Evolutionary conservation across 1,140 invertebrate species (phyloP), one percentile per base, ranked within the genome.

Genomic region (Dermatophagoides farinae): DNA sequence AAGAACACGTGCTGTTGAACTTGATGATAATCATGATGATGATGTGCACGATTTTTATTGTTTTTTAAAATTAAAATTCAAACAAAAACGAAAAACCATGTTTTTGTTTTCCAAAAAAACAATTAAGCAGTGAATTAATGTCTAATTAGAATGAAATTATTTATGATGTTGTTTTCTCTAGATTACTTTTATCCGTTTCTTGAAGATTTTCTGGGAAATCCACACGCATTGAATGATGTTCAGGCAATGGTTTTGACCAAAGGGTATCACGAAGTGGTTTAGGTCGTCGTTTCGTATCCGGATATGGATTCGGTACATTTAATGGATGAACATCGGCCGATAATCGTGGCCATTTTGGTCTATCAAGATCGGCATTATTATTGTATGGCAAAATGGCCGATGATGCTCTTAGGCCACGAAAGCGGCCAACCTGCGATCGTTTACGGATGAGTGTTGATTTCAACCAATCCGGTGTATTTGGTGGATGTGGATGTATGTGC

Each of bases 391-490:
- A 23, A 14, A 60, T 40, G n/a, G 65, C 64, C 14, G 67, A 67
- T 47, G 62, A 52, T n/a, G 65, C 64, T 40, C 66, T 61, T 11
- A 73, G 58, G 58, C 68, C 66, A 61, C 67, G 65, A 62, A 63
- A 73, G 52, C 68, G 67, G 41, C 71, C 71, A n/a, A 66, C 11
- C 25, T 65, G 55, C 1, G 65, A 43, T 11, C 61, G 43, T 63
- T 68, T 64, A 10, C 64, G 62, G 6, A 61, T 53, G 37, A 68
- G 63, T 44, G 67, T 65, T 1, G 60, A 61, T 67, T 77, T 82
- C 23, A 83, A 69, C 88, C 88, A 93, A 1, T 80, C 80, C 0
- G 88, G 86, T 65, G 78, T 73, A 50, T 71, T 68, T 8, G 67
- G 68, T 14, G 61, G 52, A 2, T 72, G 62, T n/a, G 81, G 71